Evolutionary conservation across 2,113 vertebrate genomes (phyloP).

Genomic region (Platysteira castanea): DNA sequence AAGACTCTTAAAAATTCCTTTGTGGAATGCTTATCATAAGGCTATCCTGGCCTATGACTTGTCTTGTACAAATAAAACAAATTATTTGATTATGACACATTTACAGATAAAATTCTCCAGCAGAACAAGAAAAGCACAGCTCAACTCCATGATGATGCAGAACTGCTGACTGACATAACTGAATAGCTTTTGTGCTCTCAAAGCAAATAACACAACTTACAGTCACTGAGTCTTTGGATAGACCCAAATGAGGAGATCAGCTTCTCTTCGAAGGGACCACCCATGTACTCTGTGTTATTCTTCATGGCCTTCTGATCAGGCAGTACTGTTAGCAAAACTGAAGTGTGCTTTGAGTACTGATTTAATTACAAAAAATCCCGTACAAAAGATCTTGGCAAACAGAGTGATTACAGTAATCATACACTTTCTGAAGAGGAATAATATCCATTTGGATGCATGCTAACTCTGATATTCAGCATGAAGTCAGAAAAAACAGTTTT

Average conservation of each 20-base stretch:
- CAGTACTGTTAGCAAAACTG: neutral
- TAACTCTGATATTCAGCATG: neutral
- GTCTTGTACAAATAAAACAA: neutral
- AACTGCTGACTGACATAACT: neutral
- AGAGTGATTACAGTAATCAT: neutral
- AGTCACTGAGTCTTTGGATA: neutral
- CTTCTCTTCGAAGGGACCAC: neutral
- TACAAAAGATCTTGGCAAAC: neutral
- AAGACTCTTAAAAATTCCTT: neutral
- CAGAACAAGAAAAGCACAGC: constrained; percentile 54
- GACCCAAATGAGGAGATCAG: constrained; percentile 13
- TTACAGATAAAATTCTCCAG: neutral
- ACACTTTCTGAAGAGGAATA: neutral
- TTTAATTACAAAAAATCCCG: neutral
- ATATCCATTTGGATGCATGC: neutral
- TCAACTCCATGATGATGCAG: constrained; percentile 30
- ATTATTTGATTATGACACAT: neutral
- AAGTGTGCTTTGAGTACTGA: neutral
- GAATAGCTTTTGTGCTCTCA: constrained; percentile 35
- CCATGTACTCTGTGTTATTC: neutral
- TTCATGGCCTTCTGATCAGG: neutral
- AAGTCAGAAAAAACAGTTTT: neutral
- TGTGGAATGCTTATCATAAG: neutral
- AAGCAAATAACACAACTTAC: constrained; percentile 60
- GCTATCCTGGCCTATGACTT: neutral